Conservation (phyloP, 2,113 vertebrate genomes). For the Lepus europaeus region DNA sequence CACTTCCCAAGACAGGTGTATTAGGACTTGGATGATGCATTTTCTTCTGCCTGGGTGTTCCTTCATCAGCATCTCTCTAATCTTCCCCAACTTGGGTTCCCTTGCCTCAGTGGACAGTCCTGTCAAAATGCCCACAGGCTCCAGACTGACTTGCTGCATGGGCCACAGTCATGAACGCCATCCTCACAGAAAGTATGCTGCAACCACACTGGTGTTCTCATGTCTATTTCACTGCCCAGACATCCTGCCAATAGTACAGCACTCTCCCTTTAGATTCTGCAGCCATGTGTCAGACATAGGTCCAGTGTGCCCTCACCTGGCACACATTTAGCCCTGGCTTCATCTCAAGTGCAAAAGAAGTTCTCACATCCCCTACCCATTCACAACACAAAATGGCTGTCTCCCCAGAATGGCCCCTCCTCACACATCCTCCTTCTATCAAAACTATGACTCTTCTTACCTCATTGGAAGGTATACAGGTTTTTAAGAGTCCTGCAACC, state of each 20-base stretch:
- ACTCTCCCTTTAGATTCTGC: neutral
- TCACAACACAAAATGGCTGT: neutral
- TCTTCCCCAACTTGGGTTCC: neutral
- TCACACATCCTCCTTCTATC: neutral
- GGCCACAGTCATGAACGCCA: neutral
- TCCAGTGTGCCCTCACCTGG: neutral
- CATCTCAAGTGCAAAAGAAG: neutral
- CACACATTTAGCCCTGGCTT: neutral
- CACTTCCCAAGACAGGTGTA: neutral
- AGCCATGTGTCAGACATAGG: rapidly evolving
- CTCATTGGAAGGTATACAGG: neutral
- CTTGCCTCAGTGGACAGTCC: neutral
- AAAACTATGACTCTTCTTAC: neutral
- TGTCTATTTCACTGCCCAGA: neutral
- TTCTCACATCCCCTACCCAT: too few relatives aligned
- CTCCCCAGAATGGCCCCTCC: neutral
- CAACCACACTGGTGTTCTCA: too few relatives aligned
- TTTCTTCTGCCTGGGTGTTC: neutral
- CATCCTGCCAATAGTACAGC: neutral
- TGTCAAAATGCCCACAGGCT: neutral
- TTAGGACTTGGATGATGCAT: neutral
- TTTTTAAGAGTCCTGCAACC: neutral
- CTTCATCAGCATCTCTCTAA: neutral
- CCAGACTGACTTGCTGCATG: neutral
- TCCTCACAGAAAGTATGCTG: too few relatives aligned